Evolutionary conservation across 2,888 invertebrate species (phyloP).

Genomic region (Tetramorium bicarinatum): DNA sequence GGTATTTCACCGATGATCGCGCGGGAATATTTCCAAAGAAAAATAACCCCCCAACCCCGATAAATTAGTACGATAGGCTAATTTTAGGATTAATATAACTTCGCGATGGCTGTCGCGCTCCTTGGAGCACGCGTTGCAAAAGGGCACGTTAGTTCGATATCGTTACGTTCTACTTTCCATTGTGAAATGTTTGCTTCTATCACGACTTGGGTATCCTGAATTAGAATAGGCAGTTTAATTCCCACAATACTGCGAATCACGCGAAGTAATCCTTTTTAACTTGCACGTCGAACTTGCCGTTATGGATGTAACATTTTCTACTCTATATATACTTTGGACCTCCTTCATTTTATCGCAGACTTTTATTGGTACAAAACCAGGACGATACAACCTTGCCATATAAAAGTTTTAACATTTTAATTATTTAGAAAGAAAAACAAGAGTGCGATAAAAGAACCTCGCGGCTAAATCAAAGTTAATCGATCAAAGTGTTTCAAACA

Average conservation of each 20-base stretch:
- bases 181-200: constrained; percentile 52
- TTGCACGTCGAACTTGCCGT: constrained; percentile 6
- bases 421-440: not conserved
- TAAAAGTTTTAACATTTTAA: not conserved
- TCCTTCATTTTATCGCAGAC: not conserved
- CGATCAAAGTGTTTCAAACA: not conserved
- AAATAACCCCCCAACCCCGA: not conserved
- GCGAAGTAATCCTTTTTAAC: constrained; percentile 51
- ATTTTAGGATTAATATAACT: constrained; percentile 39
- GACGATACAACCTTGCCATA: not conserved
- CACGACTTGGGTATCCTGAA: constrained; percentile 47
- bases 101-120: constrained; percentile 20
- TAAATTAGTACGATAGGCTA: constrained; percentile 25
- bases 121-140: constrained; percentile 35
- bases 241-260: constrained; percentile 51
- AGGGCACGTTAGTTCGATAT: constrained; percentile 50
- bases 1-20: not conserved
- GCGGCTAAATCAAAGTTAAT: not conserved
- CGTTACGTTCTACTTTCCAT: constrained; percentile 50
- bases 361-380: not conserved
- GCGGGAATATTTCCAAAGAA: constrained; percentile 9
- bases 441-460: too few relatives aligned
- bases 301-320: constrained; percentile 2
- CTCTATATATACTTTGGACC: not conserved
- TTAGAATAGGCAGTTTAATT: constrained; percentile 49